Evolutionary conservation across 1,140 invertebrate species (phyloP), one percentile per base, ranked within the genome.

Genomic region (Psilanteris sp.): DNA sequence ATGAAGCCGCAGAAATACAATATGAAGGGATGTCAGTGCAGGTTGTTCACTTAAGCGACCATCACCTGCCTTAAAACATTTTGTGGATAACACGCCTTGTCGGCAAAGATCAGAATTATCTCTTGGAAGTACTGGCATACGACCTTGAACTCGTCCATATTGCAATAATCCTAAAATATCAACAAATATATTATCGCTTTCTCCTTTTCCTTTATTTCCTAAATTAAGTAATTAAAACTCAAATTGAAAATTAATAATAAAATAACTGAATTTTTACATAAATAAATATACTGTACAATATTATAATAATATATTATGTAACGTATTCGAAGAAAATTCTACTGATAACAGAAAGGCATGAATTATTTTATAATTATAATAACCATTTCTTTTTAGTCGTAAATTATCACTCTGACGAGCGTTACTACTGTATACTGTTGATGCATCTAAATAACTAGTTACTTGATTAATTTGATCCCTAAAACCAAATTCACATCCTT

Each of bases 391-490:
- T 77, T 94, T 94, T 1, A 93, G 83, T 31, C 95, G 84, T 0
- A 95, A 88, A 61, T 91, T 91, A 59, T 95, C 92, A 0, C 94
- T 93, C 39, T 94, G 93, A 31, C 92, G 90, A 8, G 93, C 91
- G 31, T 92, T 94, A 83, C 94, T 97, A 31, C 96, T 96, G 83
- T 99, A 99, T 4, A 99, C 91, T 15, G 93, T 94, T 0, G 97
- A 98, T 1, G 91, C 97, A 82, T 99, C 97, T 9, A 99, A 91
- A 80, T 91, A 99, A 2, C 96, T 93, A 0, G 97, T 98, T 7
- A 96, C 90, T 83, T 95, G 94, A 72, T 94, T 92, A 24, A 94
- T 90, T 84, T 94, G 93, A 71, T 94, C 93, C 1, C 93, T 85
- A 84, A 92, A 92, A 1, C 93, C 93, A 3, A 94, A 88, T 8